These are phyloP conservation scores for Lepidonotus clava DNA, from an alignment of 2,888 invertebrate genomes.

Conservation along the genomic window DNA sequence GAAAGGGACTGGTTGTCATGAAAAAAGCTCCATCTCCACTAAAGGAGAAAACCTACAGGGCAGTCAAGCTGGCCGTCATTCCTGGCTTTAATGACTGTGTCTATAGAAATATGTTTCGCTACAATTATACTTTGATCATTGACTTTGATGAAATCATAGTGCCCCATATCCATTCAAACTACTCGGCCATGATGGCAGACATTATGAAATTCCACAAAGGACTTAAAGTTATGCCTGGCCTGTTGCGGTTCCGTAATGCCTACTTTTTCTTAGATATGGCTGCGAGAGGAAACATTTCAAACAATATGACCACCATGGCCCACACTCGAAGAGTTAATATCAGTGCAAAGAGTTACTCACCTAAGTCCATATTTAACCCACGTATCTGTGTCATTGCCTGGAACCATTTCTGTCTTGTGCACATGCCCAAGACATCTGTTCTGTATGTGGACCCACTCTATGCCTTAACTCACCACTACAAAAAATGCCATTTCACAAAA, in stretches of 20 bases:
- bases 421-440: constrained; percentile 6
- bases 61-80: constrained; percentile 58
- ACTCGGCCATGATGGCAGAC: constrained; percentile 24
- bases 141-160: constrained; percentile 64
- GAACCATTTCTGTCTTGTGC: constrained; percentile 57
- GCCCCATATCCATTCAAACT: constrained; percentile 55
- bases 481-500: constrained; percentile 57
- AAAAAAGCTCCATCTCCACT: constrained; percentile 56
- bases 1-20: constrained; percentile 49
- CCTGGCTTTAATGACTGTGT: constrained; percentile 62
- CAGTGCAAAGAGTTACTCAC: constrained; percentile 55
- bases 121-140: constrained; percentile 58
- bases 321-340: constrained; percentile 8
- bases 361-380: constrained; percentile 60
- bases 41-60: constrained; percentile 50
- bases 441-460: constrained; percentile 43
- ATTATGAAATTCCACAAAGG: neutral
- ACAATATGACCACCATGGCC: constrained; percentile 7
- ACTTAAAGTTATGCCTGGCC: neutral
- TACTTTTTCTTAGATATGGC: constrained; percentile 59
- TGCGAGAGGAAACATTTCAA: neutral
- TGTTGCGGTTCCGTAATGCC: constrained; percentile 53
- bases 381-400: constrained; percentile 56
- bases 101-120: constrained; percentile 62
- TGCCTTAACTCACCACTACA: constrained; percentile 61